These are phyloP conservation scores for Papilio elwesi DNA, from an alignment of 2,888 invertebrate genomes.

Conservation along the genomic window DNA sequence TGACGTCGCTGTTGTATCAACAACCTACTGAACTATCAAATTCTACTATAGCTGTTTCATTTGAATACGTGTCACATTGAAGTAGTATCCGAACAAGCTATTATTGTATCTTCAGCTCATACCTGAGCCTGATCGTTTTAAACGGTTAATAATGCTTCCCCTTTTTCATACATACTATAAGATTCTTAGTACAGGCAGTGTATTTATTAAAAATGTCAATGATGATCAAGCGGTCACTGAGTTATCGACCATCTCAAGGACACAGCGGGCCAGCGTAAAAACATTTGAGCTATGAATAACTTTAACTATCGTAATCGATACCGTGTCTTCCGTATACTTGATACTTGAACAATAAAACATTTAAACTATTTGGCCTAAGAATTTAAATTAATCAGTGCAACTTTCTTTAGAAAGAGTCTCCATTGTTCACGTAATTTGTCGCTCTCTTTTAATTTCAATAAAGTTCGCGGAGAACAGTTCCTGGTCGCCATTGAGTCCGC, in stretches of 20 bases:
- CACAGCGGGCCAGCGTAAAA: background rate
- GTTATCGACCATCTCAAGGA: conserved; percentile 7
- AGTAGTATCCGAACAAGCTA: background rate
- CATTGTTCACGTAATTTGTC: conserved; percentile 10
- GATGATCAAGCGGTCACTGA: conserved; percentile 1
- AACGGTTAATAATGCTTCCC: background rate
- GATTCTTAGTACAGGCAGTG: background rate
- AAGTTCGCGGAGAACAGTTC: conserved; percentile 32
- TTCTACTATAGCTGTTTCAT: conserved; percentile 30
- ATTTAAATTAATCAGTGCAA: conserved; percentile 9
- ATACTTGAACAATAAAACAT: background rate
- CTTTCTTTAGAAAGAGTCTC: conserved; percentile 1
- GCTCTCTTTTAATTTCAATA: conserved; percentile 24
- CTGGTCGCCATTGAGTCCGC: conserved; percentile 42
- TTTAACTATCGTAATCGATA: conserved; percentile 2
- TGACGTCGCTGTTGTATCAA: conserved; percentile 38
- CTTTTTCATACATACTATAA: background rate
- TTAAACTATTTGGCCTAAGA: conserved; percentile 1
- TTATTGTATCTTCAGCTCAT: background rate
- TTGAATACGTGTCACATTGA: conserved; percentile 1
- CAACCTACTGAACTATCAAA: conserved; percentile 25
- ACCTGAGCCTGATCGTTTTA: background rate
- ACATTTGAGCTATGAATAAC: conserved; percentile 5
- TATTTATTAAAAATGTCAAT: background rate
- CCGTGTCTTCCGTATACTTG: conserved; percentile 3